These are phyloP conservation scores for Pachypeltis micranthus DNA, from an alignment of 1,140 invertebrate genomes.

Conservation along the genomic window DNA sequence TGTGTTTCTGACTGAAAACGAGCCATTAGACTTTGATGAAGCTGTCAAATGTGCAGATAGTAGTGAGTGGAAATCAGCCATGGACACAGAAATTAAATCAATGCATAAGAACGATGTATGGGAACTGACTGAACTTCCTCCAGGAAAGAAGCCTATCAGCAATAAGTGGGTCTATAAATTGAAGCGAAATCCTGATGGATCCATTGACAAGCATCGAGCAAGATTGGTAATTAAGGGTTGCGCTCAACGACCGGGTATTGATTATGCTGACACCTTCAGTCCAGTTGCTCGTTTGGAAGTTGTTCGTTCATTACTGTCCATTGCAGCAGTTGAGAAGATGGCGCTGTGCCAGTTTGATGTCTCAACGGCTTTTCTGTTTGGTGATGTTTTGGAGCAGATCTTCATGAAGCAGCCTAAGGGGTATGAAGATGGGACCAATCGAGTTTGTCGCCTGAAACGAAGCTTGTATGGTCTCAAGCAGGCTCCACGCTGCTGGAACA, in stretches of 20 bases:
- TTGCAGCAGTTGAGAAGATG: constrained; percentile 26
- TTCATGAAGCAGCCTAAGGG: constrained; percentile 34
- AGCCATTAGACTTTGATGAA: neutral
- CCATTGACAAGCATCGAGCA: neutral
- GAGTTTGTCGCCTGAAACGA: constrained; percentile 30
- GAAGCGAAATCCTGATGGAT: neutral
- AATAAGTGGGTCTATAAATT: neutral
- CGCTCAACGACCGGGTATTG: neutral
- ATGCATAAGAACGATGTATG: neutral
- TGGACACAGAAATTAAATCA: neutral
- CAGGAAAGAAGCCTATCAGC: neutral
- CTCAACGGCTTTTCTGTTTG: constrained; percentile 26
- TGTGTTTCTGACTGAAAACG: neutral
- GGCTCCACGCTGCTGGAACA: constrained; percentile 32
- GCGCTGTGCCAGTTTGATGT: constrained; percentile 23
- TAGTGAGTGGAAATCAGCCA: neutral
- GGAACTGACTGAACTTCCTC: neutral
- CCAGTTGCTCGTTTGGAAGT: constrained; percentile 30
- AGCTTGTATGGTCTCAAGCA: constrained; percentile 33
- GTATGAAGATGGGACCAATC: constrained; percentile 18
- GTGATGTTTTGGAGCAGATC: constrained; percentile 32
- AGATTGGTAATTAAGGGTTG: constrained; percentile 1
- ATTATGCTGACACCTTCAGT: constrained; percentile 28
- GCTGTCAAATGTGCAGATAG: neutral
- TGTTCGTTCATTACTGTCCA: constrained; percentile 28